phyloP scores from a whole-genome alignment of 2,113 vertebrate species.

The Chelonoidis abingdonii region DNA sequence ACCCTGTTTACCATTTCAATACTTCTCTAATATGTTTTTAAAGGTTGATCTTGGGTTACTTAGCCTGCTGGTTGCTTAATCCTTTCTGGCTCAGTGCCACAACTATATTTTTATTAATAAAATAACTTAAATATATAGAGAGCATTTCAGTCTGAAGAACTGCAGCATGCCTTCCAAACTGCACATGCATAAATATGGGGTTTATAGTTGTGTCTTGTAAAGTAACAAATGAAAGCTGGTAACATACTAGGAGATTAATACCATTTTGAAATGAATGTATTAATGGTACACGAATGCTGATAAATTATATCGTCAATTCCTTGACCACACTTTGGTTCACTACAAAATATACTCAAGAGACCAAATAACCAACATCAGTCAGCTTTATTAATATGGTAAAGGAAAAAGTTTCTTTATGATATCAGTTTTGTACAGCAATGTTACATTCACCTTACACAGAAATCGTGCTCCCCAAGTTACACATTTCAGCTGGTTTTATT shows the following conservation, averaged over 20 bases:
- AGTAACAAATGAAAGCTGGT: not conserved
- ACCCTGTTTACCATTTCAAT: too few species aligned
- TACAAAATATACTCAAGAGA: too few species aligned
- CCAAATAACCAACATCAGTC: too few species aligned
- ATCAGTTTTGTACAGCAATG: not conserved
- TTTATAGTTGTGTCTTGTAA: not conserved
- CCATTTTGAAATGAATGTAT: not conserved
- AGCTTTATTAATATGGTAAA: not conserved
- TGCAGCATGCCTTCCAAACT: not conserved
- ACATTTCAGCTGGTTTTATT: not conserved
- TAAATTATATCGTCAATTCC: too few species aligned
- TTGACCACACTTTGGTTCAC: too few species aligned
- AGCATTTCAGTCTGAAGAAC: not conserved
- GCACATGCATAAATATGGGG: not conserved
- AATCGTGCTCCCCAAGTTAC: not conserved
- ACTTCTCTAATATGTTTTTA: too few species aligned
- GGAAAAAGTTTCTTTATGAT: not conserved
- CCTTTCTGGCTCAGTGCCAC: too few species aligned
- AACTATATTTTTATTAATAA: not conserved
- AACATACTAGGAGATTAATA: not conserved
- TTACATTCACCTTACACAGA: not conserved
- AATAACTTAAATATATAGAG: not conserved
- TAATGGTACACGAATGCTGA: not conserved
- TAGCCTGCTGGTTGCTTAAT: too few species aligned
- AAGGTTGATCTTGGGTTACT: too few species aligned